A percentile compares a stretch with the other conserved stretches of the same genome.
Evolutionary conservation across 2,113 vertebrate genomes (phyloP).

Genomic region (Nerophis ophidion): DNA sequence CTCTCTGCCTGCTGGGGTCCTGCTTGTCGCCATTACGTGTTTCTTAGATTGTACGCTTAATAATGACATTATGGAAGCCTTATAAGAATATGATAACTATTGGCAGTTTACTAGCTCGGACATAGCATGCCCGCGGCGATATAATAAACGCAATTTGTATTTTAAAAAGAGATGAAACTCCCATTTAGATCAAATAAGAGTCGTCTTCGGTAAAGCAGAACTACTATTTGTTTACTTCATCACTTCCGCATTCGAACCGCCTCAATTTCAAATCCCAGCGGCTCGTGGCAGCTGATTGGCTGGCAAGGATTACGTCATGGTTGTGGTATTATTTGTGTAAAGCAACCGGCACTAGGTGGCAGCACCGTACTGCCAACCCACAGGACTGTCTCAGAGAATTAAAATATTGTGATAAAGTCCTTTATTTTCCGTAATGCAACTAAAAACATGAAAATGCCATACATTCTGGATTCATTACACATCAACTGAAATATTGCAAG

Average conservation of each 20-base stretch:
- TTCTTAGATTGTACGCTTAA: constrained; percentile 57
- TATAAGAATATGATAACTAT: constrained; percentile 8
- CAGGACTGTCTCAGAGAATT: no score
- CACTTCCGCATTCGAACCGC: constrained; percentile 61
- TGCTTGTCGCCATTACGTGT: constrained; percentile 44
- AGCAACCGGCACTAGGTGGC: constrained; percentile 30
- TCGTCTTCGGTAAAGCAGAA: neutral
- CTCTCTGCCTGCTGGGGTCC: constrained; percentile 29
- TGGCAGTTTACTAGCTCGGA: neutral
- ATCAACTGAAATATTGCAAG: no score
- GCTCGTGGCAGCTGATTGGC: constrained; percentile 49
- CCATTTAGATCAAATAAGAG: neutral
- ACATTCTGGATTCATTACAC: no score
- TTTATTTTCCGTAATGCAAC: no score
- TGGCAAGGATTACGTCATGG: constrained; percentile 26
- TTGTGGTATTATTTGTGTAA: neutral
- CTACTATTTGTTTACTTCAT: constrained; percentile 7
- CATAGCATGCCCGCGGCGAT: no score
- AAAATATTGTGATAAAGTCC: no score
- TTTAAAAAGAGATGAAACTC: neutral
- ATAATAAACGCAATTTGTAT: neutral
- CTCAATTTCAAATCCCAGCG: constrained; percentile 66
- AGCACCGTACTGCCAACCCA: constrained; percentile 8
- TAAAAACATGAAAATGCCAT: no score
- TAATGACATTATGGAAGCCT: constrained; percentile 48